Conservation (phyloP, 92 coral and sea anemone genomes). For the Epizoanthus ramosus region DNA sequence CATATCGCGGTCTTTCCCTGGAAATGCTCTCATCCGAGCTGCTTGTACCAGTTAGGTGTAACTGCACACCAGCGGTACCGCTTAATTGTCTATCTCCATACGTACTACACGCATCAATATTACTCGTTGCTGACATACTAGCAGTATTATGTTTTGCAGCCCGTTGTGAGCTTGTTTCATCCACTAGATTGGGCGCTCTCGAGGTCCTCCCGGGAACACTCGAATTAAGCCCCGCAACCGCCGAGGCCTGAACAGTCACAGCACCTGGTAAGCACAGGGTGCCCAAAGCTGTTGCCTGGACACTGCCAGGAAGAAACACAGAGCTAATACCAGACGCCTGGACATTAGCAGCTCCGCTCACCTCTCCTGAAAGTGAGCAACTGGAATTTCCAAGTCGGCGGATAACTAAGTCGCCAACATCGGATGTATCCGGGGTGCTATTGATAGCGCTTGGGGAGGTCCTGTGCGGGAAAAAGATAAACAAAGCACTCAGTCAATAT, state of each 20-base stretch:
- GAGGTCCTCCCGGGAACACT: constrained; percentile 35
- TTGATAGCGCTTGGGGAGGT: constrained; percentile 61
- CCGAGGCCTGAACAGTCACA: constrained; percentile 82
- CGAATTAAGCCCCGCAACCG: constrained; percentile 69
- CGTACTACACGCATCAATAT: constrained; percentile 31
- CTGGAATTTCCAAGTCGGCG: constrained; percentile 64
- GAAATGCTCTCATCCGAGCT: constrained; percentile 44
- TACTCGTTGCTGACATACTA: constrained; percentile 56
- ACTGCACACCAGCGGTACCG: constrained; percentile 55
- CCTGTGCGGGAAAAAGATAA: constrained; percentile 21
- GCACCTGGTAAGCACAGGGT: constrained; percentile 78
- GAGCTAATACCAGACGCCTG: constrained; percentile 62
- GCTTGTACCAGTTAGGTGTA: constrained; percentile 49
- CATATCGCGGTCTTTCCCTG: constrained; percentile 25
- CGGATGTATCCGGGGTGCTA: constrained; percentile 69
- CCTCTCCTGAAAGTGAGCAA: constrained; percentile 61
- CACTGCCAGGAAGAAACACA: constrained; percentile 74
- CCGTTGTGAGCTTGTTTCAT: constrained; percentile 17
- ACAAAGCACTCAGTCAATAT: neutral
- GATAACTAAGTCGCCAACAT: constrained; percentile 50
- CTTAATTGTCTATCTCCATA: constrained; percentile 21
- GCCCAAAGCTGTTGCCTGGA: constrained; percentile 80
- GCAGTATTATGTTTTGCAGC: constrained; percentile 32
- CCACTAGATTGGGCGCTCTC: constrained; percentile 26
- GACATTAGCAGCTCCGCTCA: constrained; percentile 38